phyloP scores from a whole-genome alignment of 2,888 invertebrate species.

The Eupithecia vulgata region DNA sequence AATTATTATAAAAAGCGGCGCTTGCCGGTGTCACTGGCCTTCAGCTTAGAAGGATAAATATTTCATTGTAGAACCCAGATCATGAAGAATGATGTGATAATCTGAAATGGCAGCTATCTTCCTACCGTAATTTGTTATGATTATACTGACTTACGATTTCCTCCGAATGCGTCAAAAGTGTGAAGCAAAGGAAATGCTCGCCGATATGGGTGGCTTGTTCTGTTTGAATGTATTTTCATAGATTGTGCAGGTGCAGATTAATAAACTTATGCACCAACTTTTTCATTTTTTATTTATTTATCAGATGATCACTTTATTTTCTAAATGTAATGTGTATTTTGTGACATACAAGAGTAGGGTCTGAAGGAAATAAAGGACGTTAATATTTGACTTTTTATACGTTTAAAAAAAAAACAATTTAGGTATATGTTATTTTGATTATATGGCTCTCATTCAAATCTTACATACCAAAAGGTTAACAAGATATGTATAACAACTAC shows the following conservation, averaged over 20 bases:
- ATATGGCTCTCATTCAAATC: neutral
- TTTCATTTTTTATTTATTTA: too few relatives aligned
- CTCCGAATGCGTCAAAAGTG: conserved; percentile 25
- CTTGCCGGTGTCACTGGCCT: conserved; percentile 76
- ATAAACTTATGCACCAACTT: neutral
- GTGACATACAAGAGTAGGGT: too few relatives aligned
- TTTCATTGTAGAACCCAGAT: conserved; percentile 45
- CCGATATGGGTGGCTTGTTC: conserved; percentile 11
- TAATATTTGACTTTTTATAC: neutral
- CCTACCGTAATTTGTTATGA: conserved; percentile 26
- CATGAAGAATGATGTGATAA: conserved; percentile 39
- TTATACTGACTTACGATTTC: conserved; percentile 26
- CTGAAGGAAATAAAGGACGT: too few relatives aligned
- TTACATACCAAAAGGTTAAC: neutral
- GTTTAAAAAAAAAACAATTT: neutral
- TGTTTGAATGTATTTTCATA: conserved; percentile 7
- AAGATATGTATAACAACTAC: neutral
- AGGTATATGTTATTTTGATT: neutral
- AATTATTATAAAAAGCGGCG: conserved; percentile 77
- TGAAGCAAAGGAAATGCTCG: conserved; percentile 19
- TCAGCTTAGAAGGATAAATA: conserved; percentile 52
- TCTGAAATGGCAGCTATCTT: conserved; percentile 32
- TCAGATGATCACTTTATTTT: too few relatives aligned
- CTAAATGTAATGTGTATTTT: too few relatives aligned
- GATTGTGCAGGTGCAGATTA: neutral